Evolutionary conservation across 2,797 vertebrate species (phyloP).

Genomic region (Macropus fuliginosus): DNA sequence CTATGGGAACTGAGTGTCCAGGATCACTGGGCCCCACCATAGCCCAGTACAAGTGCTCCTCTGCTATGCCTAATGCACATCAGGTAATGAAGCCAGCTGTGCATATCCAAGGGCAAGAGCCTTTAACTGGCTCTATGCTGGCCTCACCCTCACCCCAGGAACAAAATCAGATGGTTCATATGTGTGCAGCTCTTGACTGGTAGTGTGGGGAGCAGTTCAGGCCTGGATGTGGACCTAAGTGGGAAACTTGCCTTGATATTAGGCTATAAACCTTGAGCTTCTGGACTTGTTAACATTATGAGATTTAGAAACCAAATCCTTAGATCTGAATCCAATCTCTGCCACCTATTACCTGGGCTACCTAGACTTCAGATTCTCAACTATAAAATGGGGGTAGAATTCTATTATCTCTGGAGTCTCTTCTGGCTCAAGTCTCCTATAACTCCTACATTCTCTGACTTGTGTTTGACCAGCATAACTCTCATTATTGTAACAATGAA

Average conservation of each 20-base stretch:
- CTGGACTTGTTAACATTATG: neutral
- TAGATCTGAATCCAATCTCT: neutral
- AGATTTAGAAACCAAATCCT: neutral
- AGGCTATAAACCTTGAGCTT: neutral
- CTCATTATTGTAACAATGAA: neutral
- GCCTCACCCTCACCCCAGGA: conserved; percentile 93
- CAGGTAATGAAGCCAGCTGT: conserved; percentile 88
- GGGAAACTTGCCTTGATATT: neutral
- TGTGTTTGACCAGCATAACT: neutral
- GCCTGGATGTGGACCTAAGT: neutral
- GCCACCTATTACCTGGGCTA: neutral
- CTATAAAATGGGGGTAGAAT: conserved; percentile 1
- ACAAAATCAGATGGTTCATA: conserved; percentile 98
- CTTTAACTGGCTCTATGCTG: conserved; percentile 92
- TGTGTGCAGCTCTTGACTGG: conserved; percentile 38
- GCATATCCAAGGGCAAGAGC: conserved; percentile 89
- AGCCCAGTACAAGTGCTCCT: conserved; percentile 91
- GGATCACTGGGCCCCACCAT: conserved; percentile 81
- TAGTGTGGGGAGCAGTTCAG: neutral
- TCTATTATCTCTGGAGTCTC: neutral
- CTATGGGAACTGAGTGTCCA: conserved; percentile 86
- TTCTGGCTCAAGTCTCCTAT: neutral
- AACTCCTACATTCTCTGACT: neutral
- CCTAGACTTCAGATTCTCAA: neutral
- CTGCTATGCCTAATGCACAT: conserved; percentile 86